These are phyloP conservation scores for Morinoia aosen DNA, from an alignment of 2,888 invertebrate species.

Conservation along the genomic window DNA sequence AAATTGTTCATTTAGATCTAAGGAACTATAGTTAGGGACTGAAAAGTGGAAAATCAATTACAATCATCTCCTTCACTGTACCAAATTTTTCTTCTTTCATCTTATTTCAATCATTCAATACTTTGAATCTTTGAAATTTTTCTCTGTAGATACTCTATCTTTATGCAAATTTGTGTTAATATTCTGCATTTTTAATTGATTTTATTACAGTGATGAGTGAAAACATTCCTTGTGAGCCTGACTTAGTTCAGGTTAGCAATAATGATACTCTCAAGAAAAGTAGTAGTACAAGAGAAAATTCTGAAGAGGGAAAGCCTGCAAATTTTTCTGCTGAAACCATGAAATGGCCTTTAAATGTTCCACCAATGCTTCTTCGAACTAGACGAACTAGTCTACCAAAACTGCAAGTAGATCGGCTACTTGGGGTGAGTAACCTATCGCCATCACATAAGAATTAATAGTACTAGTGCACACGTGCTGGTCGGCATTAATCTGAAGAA, in stretches of 20 bases:
- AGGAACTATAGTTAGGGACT: too few relatives aligned
- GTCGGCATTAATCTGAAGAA: too few relatives aligned
- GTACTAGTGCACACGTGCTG: not conserved
- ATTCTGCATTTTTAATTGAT: too few relatives aligned
- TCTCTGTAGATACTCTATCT: too few relatives aligned
- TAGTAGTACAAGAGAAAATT: not conserved
- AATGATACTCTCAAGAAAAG: not conserved
- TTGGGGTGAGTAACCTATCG: not conserved
- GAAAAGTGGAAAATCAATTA: too few relatives aligned
- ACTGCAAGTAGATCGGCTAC: not conserved
- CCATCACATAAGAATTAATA: not conserved
- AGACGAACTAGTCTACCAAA: not conserved
- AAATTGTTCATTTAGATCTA: too few relatives aligned
- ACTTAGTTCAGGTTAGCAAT: not conserved
- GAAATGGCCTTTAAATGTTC: not conserved
- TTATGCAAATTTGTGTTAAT: too few relatives aligned
- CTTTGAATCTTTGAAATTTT: too few relatives aligned
- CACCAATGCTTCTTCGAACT: not conserved
- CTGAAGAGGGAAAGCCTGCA: not conserved
- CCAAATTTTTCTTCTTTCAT: too few relatives aligned
- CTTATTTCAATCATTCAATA: too few relatives aligned
- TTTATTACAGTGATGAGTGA: conserved; percentile 31
- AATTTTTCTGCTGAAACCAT: not conserved
- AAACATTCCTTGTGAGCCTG: conserved; percentile 9
- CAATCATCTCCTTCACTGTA: too few relatives aligned